A percentile compares a stretch with the other conserved stretches of the same genome.
These are phyloP conservation scores for Lepidocyrtinus sp. DNA, from an alignment of 2,888 invertebrate species.

Conservation along the genomic window DNA sequence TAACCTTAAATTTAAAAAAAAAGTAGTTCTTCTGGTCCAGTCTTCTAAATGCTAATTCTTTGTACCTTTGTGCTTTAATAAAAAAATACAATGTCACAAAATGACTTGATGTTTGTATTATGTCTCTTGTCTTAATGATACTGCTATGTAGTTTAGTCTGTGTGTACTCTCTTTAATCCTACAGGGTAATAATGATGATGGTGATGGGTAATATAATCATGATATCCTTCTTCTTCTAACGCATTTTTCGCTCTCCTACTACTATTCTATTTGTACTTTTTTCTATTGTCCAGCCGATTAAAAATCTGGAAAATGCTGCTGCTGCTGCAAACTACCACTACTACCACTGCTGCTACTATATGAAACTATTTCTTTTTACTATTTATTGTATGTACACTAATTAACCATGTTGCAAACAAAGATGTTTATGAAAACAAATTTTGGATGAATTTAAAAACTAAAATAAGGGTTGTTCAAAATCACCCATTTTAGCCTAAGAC, in stretches of 20 bases:
- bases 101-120: slow-evolving; percentile 2
- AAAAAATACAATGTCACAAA: background rate
- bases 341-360: slow-evolving; percentile 27
- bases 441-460: too few species aligned
- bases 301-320: slow-evolving; percentile 32
- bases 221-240: background rate
- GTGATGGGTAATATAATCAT: slow-evolving; percentile 2
- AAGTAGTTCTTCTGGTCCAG: slow-evolving; percentile 36
- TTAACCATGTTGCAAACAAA: too few species aligned
- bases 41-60: background rate
- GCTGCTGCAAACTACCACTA: slow-evolving; percentile 29
- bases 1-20: background rate
- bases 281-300: slow-evolving; percentile 36
- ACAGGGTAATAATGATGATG: slow-evolving; percentile 14
- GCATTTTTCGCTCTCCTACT: background rate
- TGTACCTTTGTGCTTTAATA: background rate
- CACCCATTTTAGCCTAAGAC: too few species aligned
- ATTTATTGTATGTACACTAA: too few species aligned
- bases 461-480: too few species aligned
- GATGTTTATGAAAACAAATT: too few species aligned
- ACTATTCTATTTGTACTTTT: slow-evolving; percentile 21
- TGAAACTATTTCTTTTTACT: too few species aligned
- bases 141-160: too few species aligned
- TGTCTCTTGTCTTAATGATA: too few species aligned
- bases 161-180: background rate